Percentiles rank a stretch among this genome's conserved stretches.
phyloP scores from a whole-genome alignment of 2,888 invertebrate species.

The Mesorhabditis belari region DNA sequence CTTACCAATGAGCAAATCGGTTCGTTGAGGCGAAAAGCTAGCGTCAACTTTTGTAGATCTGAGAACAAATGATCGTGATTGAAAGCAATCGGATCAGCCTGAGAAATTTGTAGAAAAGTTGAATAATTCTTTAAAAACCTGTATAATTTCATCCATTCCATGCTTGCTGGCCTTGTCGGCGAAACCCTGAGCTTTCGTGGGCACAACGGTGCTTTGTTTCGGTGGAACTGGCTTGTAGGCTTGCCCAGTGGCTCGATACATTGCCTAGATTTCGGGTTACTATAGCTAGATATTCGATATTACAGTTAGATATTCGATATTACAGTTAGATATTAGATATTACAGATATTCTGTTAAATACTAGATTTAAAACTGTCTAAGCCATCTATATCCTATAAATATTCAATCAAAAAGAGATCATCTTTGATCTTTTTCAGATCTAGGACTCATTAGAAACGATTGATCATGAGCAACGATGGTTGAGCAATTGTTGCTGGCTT shows the following conservation, averaged over 20 bases:
- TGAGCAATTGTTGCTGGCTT: no score
- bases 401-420: background rate
- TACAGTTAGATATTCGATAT: no score
- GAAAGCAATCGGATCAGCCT: slow-evolving; percentile 95
- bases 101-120: slow-evolving; percentile 56
- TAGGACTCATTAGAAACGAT: no score
- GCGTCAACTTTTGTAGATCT: slow-evolving; percentile 79
- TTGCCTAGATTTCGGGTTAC: no score
- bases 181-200: slow-evolving; percentile 47
- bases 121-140: slow-evolving; percentile 1
- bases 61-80: slow-evolving; percentile 89
- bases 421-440: background rate
- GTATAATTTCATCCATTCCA: slow-evolving; percentile 96
- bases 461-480: no score
- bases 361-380: no score
- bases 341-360: no score
- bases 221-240: slow-evolving; percentile 97
- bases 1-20: slow-evolving; percentile 93
- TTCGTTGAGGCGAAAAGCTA: slow-evolving; percentile 91
- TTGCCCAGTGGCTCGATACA: slow-evolving; percentile 98
- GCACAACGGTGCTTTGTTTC: slow-evolving; percentile 49
- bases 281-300: no score
- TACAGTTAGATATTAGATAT: no score
- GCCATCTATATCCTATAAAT: no score
- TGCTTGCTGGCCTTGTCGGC: slow-evolving; percentile 87